A percentile compares a stretch with the other conserved stretches of the same genome.
Conservation (phyloP, 2,113 vertebrate genomes). For the Piprites chloris region DNA sequence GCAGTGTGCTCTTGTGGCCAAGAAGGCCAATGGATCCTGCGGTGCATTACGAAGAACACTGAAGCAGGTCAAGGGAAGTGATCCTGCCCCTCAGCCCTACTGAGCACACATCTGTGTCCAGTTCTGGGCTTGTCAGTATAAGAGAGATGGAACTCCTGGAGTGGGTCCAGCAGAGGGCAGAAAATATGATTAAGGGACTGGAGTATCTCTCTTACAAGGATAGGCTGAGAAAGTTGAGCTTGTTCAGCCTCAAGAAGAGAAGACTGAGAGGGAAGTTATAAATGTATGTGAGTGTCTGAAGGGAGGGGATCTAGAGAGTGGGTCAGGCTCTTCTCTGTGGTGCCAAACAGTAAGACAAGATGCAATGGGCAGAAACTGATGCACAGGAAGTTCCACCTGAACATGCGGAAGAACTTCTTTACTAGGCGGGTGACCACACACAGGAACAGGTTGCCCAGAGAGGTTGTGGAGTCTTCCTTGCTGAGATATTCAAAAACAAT, state of each 20-base stretch:
- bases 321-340: neutral
- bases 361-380: neutral
- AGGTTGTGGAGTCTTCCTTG: neutral
- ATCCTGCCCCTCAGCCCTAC: neutral
- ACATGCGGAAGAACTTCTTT: neutral
- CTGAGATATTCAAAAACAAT: neutral
- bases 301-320: neutral
- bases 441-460: neutral
- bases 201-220: neutral
- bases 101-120: neutral
- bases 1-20: neutral
- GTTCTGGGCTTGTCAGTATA: neutral
- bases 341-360: neutral
- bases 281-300: neutral
- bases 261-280: neutral
- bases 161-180: fast-evolving
- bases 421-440: fast-evolving
- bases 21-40: neutral
- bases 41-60: neutral
- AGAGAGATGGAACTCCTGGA: neutral
- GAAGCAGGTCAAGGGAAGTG: neutral
- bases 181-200: neutral
- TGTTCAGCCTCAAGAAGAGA: neutral
- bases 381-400: neutral
- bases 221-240: neutral